Conservation (phyloP, 2,797 vertebrate genomes). For the Onychomys leucogaster region DNA sequence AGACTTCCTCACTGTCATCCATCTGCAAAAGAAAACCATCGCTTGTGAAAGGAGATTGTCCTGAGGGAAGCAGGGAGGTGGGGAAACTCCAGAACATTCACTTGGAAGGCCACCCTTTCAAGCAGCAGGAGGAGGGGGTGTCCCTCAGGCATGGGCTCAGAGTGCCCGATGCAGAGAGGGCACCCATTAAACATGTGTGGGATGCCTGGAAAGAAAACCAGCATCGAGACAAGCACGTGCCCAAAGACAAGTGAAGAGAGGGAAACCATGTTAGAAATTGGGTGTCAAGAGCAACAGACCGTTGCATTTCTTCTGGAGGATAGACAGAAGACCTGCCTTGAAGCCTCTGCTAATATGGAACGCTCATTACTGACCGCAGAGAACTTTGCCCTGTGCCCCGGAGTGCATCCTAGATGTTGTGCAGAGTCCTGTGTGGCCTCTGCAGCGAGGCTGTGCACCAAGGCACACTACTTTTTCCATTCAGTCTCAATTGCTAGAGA, state of each 20-base stretch:
- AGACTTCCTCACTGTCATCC: neutral
- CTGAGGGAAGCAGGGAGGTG: neutral
- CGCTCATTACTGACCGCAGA: neutral
- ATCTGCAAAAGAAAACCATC: neutral
- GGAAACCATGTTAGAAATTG: neutral
- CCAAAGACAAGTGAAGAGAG: neutral
- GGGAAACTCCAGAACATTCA: neutral
- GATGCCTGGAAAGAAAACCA: neutral
- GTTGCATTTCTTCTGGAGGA: neutral
- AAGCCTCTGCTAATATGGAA: neutral
- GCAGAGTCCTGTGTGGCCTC: neutral
- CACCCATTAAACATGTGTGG: neutral
- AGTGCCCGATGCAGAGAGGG: no score
- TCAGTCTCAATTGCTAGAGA: neutral
- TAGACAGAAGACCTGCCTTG: neutral
- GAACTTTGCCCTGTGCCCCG: neutral
- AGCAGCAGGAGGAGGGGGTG: neutral
- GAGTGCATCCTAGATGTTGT: neutral
- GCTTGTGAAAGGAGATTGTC: neutral
- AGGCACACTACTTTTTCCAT: neutral
- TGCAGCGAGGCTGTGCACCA: neutral
- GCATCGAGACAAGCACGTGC: neutral
- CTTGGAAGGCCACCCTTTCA: neutral
- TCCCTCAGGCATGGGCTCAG: accelerated
- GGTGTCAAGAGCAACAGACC: neutral